These are phyloP conservation scores for Ceramica pisi DNA, from an alignment of 2,888 invertebrate genomes.

Conservation along the genomic window DNA sequence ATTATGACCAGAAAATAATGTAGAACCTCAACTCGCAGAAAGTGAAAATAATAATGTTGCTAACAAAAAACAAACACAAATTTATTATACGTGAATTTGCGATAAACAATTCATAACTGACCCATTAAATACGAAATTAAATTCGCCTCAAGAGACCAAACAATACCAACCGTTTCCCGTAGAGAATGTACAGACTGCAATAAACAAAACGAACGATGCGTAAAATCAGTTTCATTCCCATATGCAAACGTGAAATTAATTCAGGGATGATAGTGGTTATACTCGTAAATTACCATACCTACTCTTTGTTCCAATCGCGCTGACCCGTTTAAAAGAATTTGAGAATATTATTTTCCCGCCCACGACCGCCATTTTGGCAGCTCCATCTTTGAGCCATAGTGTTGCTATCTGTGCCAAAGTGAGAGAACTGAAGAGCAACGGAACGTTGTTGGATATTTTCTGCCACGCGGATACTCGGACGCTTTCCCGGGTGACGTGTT, in stretches of 20 bases:
- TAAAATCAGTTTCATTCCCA: constrained; percentile 52
- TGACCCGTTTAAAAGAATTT: constrained; percentile 18
- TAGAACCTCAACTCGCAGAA: no score
- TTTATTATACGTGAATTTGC: constrained; percentile 1
- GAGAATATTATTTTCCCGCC: constrained; percentile 23
- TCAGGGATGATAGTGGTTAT: constrained; percentile 62
- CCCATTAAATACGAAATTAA: constrained; percentile 14
- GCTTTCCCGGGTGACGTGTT: neutral
- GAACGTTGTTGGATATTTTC: neutral
- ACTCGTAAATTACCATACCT: constrained; percentile 62
- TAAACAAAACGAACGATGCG: constrained; percentile 47
- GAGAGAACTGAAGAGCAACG: neutral
- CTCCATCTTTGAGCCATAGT: constrained; percentile 45
- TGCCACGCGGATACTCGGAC: no score
- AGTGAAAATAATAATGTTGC: neutral
- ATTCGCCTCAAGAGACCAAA: constrained; percentile 31
- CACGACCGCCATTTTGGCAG: neutral
- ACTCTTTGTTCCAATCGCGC: constrained; percentile 48
- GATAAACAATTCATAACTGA: constrained; percentile 8
- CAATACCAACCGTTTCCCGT: constrained; percentile 32
- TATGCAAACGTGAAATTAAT: constrained; percentile 57
- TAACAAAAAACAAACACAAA: constrained; percentile 8
- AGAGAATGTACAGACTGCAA: constrained; percentile 31
- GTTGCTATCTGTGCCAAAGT: constrained; percentile 11
- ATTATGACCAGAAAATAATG: constrained; percentile 1